phyloP scores from a whole-genome alignment of 2,113 vertebrate genomes.

The Camelus dromedarius region DNA sequence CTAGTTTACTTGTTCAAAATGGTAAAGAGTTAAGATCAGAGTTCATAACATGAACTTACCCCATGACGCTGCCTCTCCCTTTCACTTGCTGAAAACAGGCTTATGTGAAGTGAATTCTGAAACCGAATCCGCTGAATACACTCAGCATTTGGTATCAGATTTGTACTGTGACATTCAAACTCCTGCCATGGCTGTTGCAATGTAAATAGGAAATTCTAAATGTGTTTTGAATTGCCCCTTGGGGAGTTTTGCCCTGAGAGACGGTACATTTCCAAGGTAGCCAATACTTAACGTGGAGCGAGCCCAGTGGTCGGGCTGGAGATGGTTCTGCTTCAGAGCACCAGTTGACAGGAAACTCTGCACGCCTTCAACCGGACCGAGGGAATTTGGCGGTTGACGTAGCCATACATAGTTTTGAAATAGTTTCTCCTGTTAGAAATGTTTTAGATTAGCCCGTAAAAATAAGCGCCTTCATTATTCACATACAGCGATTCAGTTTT shows the following conservation, averaged over 20 bases:
- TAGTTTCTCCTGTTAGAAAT: constrained; percentile 74
- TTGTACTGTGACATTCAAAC: constrained; percentile 76
- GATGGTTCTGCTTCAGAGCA: constrained; percentile 39
- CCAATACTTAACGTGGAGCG: constrained; percentile 37
- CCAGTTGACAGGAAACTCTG: constrained; percentile 69
- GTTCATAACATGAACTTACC: constrained; percentile 44
- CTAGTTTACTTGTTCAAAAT: constrained; percentile 38
- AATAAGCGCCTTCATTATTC: constrained; percentile 68
- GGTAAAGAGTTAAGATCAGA: constrained; percentile 68
- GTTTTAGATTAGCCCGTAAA: constrained; percentile 78
- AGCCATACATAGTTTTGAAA: constrained; percentile 74
- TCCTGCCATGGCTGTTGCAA: constrained; percentile 77
- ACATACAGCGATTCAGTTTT: not conserved
- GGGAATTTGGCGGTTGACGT: constrained; percentile 57
- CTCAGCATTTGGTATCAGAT: constrained; percentile 71
- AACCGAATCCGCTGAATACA: constrained; percentile 48
- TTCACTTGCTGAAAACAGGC: constrained; percentile 60
- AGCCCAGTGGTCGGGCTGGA: constrained; percentile 62
- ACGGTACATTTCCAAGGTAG: constrained; percentile 74
- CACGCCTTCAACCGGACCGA: constrained; percentile 57
- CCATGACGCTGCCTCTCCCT: constrained; percentile 25
- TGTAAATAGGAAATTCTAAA: constrained; percentile 83
- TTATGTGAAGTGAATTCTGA: constrained; percentile 73
- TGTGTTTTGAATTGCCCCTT: constrained; percentile 75
- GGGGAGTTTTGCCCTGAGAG: constrained; percentile 74